Percentiles rank a stretch among this genome's conserved stretches.
Evolutionary conservation across 2,797 vertebrate genomes (phyloP).

Genomic region (Chelmon rostratus): DNA sequence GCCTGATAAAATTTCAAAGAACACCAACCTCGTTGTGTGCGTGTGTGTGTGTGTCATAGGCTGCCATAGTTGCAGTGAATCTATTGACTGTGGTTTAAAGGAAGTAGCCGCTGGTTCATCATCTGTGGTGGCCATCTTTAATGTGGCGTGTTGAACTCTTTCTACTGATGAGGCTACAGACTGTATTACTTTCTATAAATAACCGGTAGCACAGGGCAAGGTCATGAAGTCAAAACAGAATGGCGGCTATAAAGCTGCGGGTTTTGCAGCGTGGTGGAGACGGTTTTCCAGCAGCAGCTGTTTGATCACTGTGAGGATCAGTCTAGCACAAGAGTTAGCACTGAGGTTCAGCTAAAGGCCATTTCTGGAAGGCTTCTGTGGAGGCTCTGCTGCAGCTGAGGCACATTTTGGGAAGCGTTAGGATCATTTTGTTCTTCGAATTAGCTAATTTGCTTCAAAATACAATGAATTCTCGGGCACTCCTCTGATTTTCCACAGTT

Average conservation of each 20-base stretch:
- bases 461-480: background rate
- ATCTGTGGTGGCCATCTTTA: background rate
- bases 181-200: background rate
- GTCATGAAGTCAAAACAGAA: background rate
- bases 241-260: background rate
- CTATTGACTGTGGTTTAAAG: constrained; percentile 32
- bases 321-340: background rate
- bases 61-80: background rate
- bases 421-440: background rate
- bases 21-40: constrained; percentile 23
- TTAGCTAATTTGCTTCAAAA: background rate
- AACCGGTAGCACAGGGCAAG: background rate
- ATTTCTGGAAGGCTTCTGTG: background rate
- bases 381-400: background rate
- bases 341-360: background rate
- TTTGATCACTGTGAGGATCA: background rate
- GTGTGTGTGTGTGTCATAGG: background rate
- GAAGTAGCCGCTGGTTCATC: constrained; percentile 21
- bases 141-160: background rate
- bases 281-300: background rate
- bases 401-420: background rate
- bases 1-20: constrained; percentile 63
- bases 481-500: background rate
- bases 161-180: background rate
- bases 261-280: background rate